Evolutionary conservation across 2,113 vertebrate species (phyloP).

Genomic region (Brachyhypopomus occidentalis): DNA sequence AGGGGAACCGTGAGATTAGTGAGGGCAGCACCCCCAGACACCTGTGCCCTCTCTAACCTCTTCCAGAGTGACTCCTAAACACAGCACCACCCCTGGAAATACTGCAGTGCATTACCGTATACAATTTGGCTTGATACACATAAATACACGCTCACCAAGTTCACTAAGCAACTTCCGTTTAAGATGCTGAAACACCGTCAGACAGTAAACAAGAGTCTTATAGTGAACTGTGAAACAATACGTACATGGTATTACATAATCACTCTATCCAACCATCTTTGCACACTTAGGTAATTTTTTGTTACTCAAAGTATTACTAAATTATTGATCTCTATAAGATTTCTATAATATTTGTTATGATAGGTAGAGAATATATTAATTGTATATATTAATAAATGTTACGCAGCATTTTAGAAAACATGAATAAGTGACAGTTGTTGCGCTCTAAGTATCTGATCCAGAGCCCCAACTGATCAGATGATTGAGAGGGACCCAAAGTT

Average conservation of each 20-base stretch:
- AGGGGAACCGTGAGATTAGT: conserved; percentile 21
- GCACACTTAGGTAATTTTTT: not conserved
- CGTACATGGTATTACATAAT: not conserved
- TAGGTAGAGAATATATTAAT: too few species aligned
- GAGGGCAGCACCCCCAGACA: conserved; percentile 40
- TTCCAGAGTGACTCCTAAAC: conserved; percentile 17
- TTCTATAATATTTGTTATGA: too few species aligned
- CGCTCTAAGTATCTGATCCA: not conserved
- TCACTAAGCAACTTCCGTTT: not conserved
- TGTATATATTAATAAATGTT: not conserved
- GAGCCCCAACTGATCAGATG: not conserved
- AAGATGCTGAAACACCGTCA: conserved; percentile 10
- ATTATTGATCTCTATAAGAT: conserved; percentile 15
- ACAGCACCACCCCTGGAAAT: not conserved
- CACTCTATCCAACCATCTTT: not conserved
- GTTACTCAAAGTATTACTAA: not conserved
- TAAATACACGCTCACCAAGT: not conserved
- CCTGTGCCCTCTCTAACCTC: not conserved
- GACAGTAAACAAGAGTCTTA: not conserved
- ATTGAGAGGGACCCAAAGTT: not conserved
- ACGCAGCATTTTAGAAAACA: not conserved
- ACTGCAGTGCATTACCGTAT: not conserved
- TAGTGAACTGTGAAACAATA: not conserved
- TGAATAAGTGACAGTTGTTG: not conserved
- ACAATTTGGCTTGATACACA: not conserved